Evolutionary conservation across 2,113 vertebrate genomes (phyloP).

Genomic region (Callaeas wilsoni): DNA sequence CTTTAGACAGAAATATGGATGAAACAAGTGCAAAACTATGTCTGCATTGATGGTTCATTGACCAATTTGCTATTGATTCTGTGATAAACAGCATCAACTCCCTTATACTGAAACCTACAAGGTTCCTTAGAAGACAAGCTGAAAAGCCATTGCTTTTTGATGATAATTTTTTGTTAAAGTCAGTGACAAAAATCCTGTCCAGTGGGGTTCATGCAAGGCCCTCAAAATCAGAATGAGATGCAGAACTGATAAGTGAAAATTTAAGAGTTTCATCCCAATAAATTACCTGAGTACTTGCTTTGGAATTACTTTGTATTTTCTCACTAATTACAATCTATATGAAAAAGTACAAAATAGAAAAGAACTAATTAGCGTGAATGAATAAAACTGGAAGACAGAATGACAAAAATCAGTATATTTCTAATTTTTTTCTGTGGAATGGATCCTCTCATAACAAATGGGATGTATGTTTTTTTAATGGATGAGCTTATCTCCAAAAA

Average conservation of each 20-base stretch:
- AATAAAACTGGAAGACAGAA: not conserved
- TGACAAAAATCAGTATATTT: not conserved
- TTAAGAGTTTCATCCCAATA: not conserved
- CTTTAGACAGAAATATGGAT: slow-evolving; percentile 9
- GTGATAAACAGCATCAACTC: not conserved
- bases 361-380: not conserved
- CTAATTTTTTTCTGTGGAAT: not conserved
- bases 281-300: not conserved
- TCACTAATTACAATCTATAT: not conserved
- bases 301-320: not conserved
- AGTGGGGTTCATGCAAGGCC: not conserved
- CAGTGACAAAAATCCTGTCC: not conserved
- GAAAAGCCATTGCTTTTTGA: not conserved
- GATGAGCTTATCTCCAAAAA: not conserved
- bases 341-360: not conserved
- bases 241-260: not conserved
- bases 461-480: not conserved
- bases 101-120: not conserved
- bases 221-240: not conserved
- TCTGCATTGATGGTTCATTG: not conserved
- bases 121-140: not conserved
- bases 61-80: not conserved
- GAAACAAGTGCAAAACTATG: not conserved
- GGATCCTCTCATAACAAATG: not conserved
- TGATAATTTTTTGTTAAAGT: not conserved